Evolutionary conservation across 2,113 vertebrate genomes (phyloP), one percentile per base, ranked within the genome.

Genomic region (Brienomyrus longianalis): DNA sequence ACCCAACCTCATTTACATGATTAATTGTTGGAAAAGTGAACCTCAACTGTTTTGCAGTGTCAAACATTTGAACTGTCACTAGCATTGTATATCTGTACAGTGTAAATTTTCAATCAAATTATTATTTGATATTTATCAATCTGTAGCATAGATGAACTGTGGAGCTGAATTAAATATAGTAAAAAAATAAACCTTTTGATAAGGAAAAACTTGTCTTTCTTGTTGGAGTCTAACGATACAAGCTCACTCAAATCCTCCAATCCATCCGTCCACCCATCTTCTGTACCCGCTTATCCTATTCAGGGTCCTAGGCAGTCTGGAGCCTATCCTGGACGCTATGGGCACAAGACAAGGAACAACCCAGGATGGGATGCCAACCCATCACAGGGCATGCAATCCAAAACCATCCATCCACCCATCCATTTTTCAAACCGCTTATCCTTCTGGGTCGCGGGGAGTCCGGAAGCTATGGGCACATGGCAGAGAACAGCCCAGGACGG

Each of bases 21-120:
- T 92, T 91, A 89, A 87, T 88, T 92, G 90, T 93, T 93, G 93
- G 93, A 93, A 94, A 93, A 10, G 87, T 93, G 89, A 87, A 59
- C 77, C 47, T 89, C n/a, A 87, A n/a, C 39, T 93, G 90, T 89
- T 91, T 93, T 91, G 77, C 62, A 87, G 85, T 90, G 88, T 93
- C 89, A 92, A 87, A 54, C 86, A 85, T 51, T 88, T 91, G 45
- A 77, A 50, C 50, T 80, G 90, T 90, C 52, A 66, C 45, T 35
- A 51, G 51, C 66, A 48, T 89, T 83, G 90, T 90, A 83, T 90
- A 89, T 77, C 88, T 91, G 90, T 91, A 91, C 90, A 91, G 90
- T 91, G 90, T 91, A 91, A 89, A 91, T 90, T 90, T 90, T 87
- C 48, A 48, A 77, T 51, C 59, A 91, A 66, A 91, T 89, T 56